Evolutionary conservation across 2,113 vertebrate genomes (phyloP), one percentile per base, ranked within the genome.

Genomic region (Trematocara zebra): DNA sequence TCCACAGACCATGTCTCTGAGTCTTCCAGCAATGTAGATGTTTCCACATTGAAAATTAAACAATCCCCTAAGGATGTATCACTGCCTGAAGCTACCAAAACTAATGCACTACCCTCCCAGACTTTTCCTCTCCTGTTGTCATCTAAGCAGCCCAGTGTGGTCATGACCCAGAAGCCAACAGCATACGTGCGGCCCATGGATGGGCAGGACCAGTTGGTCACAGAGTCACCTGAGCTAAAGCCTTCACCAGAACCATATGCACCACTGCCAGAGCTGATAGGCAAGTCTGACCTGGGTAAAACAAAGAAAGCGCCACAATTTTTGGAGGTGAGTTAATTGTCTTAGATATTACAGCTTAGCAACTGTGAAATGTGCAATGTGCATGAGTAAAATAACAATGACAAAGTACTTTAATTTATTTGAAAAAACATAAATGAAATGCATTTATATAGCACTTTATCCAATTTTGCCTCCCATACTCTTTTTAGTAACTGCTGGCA

Each of bases 111-210:
- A 47, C 95, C 97, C 18, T 95, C 96, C 53, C 98, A 97, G 94
- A 94, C 95, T 5, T 98, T 98, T 8, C 97, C 97, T 18, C 93
- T 95, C 2, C 94, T 97, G 1, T 94, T 97, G 80, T 95, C 97
- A n/a, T 97, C 97, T 7, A 99, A 99, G 95, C 96, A 90, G 64
- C 83, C 94, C 35, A 95, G 92, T 69, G 93, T 94, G 20, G 90
- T 91, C 81, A 96, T 98, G 96, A 96, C 97, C 82, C 97, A 96
- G 92, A 99, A 99, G 94, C 98, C 99, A 61, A 99, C 97, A 0
- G 99, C 99, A 2, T 98, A 99, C 1, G 98, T 99, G 52, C 96
- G 98, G 76, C 98, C 99, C 81, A 98, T 99, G 98, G 98, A 99
- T 26, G 98, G 97, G 54, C 98, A 97, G 90, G 98, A 99, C 72